Base-by-base conservation (phyloP, 2,797 vertebrate species). In the Moxostoma hubbsi region DNA sequence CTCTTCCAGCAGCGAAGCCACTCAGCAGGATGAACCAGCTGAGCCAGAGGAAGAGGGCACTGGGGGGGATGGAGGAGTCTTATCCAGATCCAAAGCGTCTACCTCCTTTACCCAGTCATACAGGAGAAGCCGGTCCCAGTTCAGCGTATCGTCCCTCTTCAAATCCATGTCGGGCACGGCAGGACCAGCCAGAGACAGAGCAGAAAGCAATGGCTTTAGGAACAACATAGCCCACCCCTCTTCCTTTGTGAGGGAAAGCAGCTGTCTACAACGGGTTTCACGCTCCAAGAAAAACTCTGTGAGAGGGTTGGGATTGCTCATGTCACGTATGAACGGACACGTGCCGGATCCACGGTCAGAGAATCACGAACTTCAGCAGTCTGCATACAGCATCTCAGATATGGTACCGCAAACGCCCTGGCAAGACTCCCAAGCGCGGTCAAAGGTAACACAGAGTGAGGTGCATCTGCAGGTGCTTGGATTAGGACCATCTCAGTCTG, bases 251-350 rank as follows among this genome's bases (percentile, higher is more conserved):
- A 86, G 90, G 1, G 93, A 92, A 0, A 70, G 80, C 18, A 92
- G 90, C 6, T 87, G 92, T 9, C 89, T 94, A 0, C 93, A 93
- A 85, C 91, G 91, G 10, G 90, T 94, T 68, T 93, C 94, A 51
- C 90, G 88, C 85, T 93, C 94, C 74, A 95, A 95, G 86, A 94
- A 94, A 81, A 93, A 95, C 83, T 95, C 95, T 64, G 90, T 96
- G 68, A 94, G 94, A 81, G 93, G 93, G 51, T 89, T 96, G 82
- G 95, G 95, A 43, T 89, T 94, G 75, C 88, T 96, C 3, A 95
- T 96, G 87, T 94, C 93, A 81, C 95, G 94, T 81, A 95, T 96
- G 93, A 96, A 95, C 0, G 94, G 95, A 67, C 95, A 95, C 0
- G 84, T 91, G 9, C 88, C 94, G 0, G 94, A 95, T 82, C 85